These are phyloP conservation scores for Eilema depressum DNA, from an alignment of 2,888 invertebrate species.

Conservation along the genomic window DNA sequence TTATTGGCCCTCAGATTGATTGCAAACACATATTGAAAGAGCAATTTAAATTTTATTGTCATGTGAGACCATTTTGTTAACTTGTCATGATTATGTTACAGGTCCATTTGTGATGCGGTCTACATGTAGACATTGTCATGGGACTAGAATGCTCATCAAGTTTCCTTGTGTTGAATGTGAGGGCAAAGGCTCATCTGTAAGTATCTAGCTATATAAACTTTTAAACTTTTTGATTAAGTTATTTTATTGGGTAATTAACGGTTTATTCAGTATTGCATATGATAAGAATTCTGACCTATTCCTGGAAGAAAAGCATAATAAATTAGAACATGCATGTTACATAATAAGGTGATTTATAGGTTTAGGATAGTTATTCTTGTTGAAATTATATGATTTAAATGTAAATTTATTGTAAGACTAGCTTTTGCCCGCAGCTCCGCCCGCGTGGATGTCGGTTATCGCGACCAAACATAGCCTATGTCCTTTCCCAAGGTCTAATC, in stretches of 20 bases:
- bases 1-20: neutral
- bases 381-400: no score
- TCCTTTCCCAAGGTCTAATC: no score
- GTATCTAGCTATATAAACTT: slow-evolving; percentile 41
- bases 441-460: no score
- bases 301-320: no score
- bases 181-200: slow-evolving; percentile 95
- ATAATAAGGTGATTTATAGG: no score
- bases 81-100: slow-evolving; percentile 36
- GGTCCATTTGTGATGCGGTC: slow-evolving; percentile 99
- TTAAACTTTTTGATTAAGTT: neutral
- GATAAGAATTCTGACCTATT: no score
- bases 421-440: no score
- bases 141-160: slow-evolving; percentile 94
- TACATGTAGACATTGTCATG: slow-evolving; percentile 97
- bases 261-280: no score
- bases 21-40: neutral
- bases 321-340: no score
- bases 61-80: neutral
- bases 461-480: no score
- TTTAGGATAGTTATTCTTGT: no score
- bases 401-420: no score
- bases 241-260: neutral
- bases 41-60: neutral
- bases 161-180: slow-evolving; percentile 97